phyloP scores from a whole-genome alignment of 2,797 vertebrate species.

The Onychomys leucogaster region DNA sequence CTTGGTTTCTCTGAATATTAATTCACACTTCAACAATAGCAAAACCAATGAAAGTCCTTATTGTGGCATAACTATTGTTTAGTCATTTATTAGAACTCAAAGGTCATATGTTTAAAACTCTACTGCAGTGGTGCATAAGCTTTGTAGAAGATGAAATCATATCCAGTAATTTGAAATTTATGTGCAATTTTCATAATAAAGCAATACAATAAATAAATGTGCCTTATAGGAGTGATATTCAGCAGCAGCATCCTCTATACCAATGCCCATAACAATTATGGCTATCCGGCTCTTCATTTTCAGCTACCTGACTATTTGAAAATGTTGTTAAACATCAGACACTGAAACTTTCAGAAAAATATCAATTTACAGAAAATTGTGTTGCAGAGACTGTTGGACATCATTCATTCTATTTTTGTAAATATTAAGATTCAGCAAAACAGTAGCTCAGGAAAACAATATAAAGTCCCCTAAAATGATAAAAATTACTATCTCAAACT shows the following conservation, averaged over 20 bases:
- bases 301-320: background rate
- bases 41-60: constrained; percentile 13
- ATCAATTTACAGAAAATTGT: background rate
- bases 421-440: constrained; percentile 61
- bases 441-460: background rate
- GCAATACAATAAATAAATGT: background rate
- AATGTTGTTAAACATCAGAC: background rate
- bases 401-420: constrained; percentile 14
- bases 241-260: background rate
- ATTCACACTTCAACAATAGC: constrained; percentile 51
- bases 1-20: constrained; percentile 64
- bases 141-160: constrained; percentile 1
- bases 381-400: background rate
- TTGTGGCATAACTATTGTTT: background rate
- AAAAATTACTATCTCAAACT: constrained; percentile 17
- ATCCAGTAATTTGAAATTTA: background rate
- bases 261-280: background rate
- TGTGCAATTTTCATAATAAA: background rate
- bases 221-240: background rate
- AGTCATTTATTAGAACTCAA: background rate
- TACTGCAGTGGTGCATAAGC: background rate
- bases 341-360: constrained; percentile 20
- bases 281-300: background rate
- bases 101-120: background rate
- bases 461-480: background rate